Evolutionary conservation across 2,888 invertebrate species (phyloP), one percentile per base, ranked within the genome.

Genomic region (Drosophila nr. medialis): DNA sequence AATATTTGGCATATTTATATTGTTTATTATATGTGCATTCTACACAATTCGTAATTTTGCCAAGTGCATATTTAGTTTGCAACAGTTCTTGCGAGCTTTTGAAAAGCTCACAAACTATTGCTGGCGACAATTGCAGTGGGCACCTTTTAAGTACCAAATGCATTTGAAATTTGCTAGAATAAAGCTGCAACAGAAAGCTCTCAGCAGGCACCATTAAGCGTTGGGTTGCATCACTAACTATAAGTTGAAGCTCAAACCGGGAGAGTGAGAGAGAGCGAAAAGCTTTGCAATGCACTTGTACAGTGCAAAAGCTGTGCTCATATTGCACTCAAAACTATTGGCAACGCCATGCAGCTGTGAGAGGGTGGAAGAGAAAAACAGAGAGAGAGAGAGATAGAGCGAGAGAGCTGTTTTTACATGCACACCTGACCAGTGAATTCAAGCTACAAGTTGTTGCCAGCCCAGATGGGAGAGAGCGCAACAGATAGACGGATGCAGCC

Each of bases 401-500:
- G 29, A 6, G 4, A 10, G 32, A 34, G 54, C 51, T 48, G 45
- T 62, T 29, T 29, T 45, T 32, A 53, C 8, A 36, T 38, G 59
- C 5, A 30, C 30, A 50, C 29, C 60, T 49, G 53, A 30, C 53
- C 36, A 36, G 55, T 3, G 27, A 40, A 48, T 30, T 40, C 42
- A 50, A 63, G 75, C 83, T 45, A 83, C 89, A 86, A 86, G 86
- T 86, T 89, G 86, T 79, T 65, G 80, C 66, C 59, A 32, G 40
- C 29, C 51, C 53, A 51, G 10, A 59, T 27, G 36, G 40, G n/a
- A 27, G 29, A 36, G 53, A 66, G 80, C 77, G 86, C 89, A 86
- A 86, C 89, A 88, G 89, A 67, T 86, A 88, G 86, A 69, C 88
- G 84, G 81, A 69, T 86, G 81, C 72, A 80, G 51, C 64, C 30